phyloP scores from a whole-genome alignment of 2,888 invertebrate species.

The Scaptomyza parva region DNA sequence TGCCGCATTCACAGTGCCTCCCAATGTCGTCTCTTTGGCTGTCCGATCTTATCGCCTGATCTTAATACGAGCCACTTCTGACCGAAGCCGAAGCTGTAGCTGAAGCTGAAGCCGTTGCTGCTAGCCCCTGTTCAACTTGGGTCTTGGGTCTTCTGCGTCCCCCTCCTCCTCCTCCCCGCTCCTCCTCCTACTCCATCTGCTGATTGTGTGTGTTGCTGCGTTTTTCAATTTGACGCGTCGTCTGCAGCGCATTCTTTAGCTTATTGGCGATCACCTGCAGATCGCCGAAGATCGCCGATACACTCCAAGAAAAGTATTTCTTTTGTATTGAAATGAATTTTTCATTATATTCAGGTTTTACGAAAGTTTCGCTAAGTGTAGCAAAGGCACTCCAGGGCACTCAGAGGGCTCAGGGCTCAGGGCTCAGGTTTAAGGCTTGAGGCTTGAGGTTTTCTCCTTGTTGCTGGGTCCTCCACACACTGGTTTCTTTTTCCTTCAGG shows the following conservation, averaged over 20 bases:
- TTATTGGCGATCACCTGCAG: constrained; percentile 64
- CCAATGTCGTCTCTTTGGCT: constrained; percentile 60
- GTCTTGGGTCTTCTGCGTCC: not conserved
- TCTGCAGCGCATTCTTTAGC: constrained; percentile 71
- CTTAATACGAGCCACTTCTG: constrained; percentile 82
- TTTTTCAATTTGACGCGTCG: constrained; percentile 77
- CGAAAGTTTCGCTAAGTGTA: not conserved
- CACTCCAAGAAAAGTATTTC: not conserved
- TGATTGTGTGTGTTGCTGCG: constrained; percentile 16
- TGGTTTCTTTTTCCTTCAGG: not conserved
- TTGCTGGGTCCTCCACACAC: not conserved
- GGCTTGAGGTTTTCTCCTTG: constrained; percentile 5
- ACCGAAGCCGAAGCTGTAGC: no score
- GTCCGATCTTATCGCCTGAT: constrained; percentile 83
- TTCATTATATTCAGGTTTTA: not conserved
- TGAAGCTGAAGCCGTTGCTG: no score
- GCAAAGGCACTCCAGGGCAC: not conserved
- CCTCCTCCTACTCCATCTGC: not conserved
- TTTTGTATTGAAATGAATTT: not conserved
- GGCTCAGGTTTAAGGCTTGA: constrained; percentile 1
- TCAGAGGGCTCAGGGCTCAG: not conserved
- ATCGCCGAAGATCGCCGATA: constrained; percentile 17
- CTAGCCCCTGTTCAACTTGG: constrained; percentile 5
- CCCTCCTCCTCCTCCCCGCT: not conserved
- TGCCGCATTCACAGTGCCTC: constrained; percentile 26